Conservation (phyloP, 2,113 vertebrate species). For the Tinamus guttatus region DNA sequence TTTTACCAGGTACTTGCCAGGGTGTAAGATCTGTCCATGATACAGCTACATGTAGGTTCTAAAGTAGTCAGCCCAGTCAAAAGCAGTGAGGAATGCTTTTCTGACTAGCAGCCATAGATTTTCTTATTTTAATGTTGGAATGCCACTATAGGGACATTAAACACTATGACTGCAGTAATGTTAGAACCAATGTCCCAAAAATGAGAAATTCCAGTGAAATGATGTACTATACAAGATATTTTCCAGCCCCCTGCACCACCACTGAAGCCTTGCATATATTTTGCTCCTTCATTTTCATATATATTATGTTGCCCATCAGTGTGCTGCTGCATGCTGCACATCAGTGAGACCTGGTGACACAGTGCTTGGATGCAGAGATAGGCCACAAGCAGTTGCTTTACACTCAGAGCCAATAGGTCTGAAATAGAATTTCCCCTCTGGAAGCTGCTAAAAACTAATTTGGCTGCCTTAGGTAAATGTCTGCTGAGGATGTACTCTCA, state of each 20-base stretch:
- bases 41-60: neutral
- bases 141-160: slow-evolving; percentile 37
- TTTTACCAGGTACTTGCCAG: neutral
- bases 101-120: neutral
- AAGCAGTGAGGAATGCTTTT: slow-evolving; percentile 36
- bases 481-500: neutral
- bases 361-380: slow-evolving; percentile 13
- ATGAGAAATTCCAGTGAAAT: slow-evolving; percentile 61
- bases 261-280: slow-evolving; percentile 30
- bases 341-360: slow-evolving; percentile 4
- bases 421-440: neutral
- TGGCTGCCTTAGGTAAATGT: neutral
- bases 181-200: slow-evolving; percentile 63
- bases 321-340: slow-evolving; percentile 10
- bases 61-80: neutral
- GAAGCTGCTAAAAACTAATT: neutral
- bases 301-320: slow-evolving; percentile 37
- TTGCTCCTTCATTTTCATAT: slow-evolving; percentile 58
- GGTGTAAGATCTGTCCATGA: neutral
- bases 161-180: slow-evolving; percentile 40
- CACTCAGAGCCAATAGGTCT: neutral
- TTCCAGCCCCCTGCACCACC: slow-evolving; percentile 8
- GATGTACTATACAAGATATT: neutral
- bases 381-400: neutral
- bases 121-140: neutral